Evolutionary conservation across 2,113 vertebrate species (phyloP), one percentile per base, ranked within the genome.

Genomic region (Artemisiospiza belli): DNA sequence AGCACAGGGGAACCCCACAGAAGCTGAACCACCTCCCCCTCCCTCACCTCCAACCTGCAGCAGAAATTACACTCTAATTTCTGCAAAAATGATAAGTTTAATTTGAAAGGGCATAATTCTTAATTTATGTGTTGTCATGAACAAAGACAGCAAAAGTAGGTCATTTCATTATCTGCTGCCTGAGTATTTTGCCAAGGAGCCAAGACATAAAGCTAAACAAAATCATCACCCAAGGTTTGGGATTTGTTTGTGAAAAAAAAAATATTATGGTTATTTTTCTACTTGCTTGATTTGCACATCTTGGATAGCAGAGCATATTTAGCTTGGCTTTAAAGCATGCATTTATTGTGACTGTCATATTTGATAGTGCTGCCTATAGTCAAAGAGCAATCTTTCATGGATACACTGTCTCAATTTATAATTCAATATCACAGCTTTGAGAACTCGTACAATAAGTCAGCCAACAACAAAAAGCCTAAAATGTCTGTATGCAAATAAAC

Each of bases 281-380:
- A 61, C 90, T 95, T 96, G 88, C 92, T 89, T 96, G 94, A 97
- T 96, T 96, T 96, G 92, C 95, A 87, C 92, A 94, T 94, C 96
- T 96, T 92, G 92, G 93, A 93, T 96, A 82, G 93, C 88, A 73
- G 93, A 96, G 86, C 90, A 69, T 93, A 94, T 97, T 97, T 95
- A 96, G 94, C 49, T 97, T 88, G 95, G 95, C 88, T 97, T 96
- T 96, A 94, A 87, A 93, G 93, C 77, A 23, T 7, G 73, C 95
- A 92, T 97, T 96, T 97, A 94, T 97, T 97, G 95, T 95, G 92
- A 89, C 96, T 97, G 95, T 96, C 96, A 93, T 78, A 96, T 90
- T 89, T n/a, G 49, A 92, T 96, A 96, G 92, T 68, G 83, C 88
- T 78, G 95, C 90, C 95, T 95, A 93, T 96, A 95, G 95, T 89